Evolutionary conservation across 2,113 vertebrate species (phyloP).

Genomic region (Megaceryle torquata): DNA sequence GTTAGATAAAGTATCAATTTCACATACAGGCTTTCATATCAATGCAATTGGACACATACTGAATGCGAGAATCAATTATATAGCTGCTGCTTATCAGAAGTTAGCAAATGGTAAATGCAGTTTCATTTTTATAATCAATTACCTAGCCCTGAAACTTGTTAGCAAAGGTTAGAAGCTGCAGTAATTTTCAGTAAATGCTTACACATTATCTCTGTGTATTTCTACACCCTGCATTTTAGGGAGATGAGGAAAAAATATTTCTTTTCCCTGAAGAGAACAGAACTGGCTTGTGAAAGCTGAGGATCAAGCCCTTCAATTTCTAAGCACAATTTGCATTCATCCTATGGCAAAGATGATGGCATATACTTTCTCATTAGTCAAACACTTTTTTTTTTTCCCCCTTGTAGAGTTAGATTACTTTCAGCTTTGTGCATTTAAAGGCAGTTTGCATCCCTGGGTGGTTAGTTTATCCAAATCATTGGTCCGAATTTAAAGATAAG

Average conservation of each 20-base stretch:
- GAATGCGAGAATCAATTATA: constrained; percentile 13
- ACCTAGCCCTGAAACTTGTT: constrained; percentile 15
- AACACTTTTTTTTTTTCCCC: background rate
- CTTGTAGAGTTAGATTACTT: background rate
- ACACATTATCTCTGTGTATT: background rate
- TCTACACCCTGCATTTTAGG: background rate
- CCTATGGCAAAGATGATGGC: background rate
- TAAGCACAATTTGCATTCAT: background rate
- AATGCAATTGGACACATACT: background rate
- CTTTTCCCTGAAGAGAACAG: background rate
- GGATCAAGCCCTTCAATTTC: background rate
- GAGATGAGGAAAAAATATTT: background rate
- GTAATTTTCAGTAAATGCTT: constrained; percentile 24
- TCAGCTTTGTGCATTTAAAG: background rate
- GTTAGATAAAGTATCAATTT: background rate
- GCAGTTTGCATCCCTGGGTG: rapidly evolving
- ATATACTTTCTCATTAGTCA: background rate
- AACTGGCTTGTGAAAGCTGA: background rate
- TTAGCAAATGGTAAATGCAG: constrained; percentile 23
- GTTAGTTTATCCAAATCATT: background rate
- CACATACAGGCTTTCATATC: background rate
- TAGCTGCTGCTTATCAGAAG: constrained; percentile 21
- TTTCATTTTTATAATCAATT: constrained; percentile 47
- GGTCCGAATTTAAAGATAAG: background rate
- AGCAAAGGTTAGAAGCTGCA: constrained; percentile 22